Conservation (phyloP, 2,888 invertebrate species). For the Amaurobius ferox region DNA sequence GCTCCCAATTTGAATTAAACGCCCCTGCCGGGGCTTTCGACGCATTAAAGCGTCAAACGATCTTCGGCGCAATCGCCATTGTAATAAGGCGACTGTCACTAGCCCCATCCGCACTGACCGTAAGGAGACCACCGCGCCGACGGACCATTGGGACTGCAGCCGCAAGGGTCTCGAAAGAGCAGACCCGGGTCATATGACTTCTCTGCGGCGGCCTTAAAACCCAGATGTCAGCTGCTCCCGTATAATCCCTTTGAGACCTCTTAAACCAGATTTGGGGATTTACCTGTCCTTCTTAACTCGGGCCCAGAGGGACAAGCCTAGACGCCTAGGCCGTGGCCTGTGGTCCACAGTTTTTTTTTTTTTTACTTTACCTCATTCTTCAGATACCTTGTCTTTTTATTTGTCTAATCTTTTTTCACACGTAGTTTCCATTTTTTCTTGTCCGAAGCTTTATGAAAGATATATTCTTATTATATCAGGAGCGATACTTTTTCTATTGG, state of each 20-base stretch:
- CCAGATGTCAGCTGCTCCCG: conserved; percentile 55
- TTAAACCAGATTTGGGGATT: conserved; percentile 73
- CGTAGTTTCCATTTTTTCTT: conserved; percentile 39
- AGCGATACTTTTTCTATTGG: background rate
- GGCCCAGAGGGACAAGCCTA: conserved; percentile 60
- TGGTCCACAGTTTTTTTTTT: conserved; percentile 57
- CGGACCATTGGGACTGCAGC: conserved; percentile 45
- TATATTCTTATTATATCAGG: conserved; percentile 13
- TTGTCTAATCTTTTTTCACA: conserved; percentile 62
- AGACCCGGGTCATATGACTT: conserved; percentile 59
- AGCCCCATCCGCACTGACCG: conserved; percentile 20
- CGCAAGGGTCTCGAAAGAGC: conserved; percentile 54
- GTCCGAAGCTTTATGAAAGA: conserved; percentile 4
- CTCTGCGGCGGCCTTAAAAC: conserved; percentile 67
- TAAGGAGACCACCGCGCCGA: conserved; percentile 30
- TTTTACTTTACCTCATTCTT: conserved; percentile 10
- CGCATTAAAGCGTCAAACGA: conserved; percentile 7
- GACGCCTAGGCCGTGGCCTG: conserved; percentile 55
- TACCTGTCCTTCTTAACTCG: conserved; percentile 70
- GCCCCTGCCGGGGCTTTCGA: background rate
- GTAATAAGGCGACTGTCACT: conserved; percentile 47
- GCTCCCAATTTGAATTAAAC: conserved; percentile 16
- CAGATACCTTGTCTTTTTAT: conserved; percentile 50
- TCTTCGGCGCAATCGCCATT: conserved; percentile 25
- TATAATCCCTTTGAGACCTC: conserved; percentile 72